phyloP scores from a whole-genome alignment of 2,113 vertebrate species.

The Tenrec ecaudatus region DNA sequence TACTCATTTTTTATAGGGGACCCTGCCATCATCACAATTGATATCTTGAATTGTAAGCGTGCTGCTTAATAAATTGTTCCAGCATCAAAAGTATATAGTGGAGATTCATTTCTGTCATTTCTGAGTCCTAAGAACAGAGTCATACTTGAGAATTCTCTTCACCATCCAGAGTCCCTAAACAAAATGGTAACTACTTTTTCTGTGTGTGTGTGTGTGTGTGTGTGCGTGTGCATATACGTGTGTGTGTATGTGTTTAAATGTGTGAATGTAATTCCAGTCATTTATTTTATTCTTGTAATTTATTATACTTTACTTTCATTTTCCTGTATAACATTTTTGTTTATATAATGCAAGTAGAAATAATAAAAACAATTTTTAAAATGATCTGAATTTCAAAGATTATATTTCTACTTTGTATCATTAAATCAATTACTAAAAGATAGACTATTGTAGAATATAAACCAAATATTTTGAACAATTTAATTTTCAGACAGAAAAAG shows the following conservation, averaged over 20 bases:
- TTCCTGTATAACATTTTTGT: neutral
- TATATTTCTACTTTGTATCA: neutral
- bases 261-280: too few relatives aligned
- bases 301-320: neutral
- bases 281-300: neutral
- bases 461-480: neutral
- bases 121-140: too few relatives aligned
- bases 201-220: too few relatives aligned
- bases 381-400: constrained; percentile 6
- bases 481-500: constrained; percentile 5
- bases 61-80: neutral
- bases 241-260: too few relatives aligned
- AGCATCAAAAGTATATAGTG: neutral
- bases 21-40: neutral
- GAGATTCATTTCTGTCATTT: too few relatives aligned
- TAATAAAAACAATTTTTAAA: neutral
- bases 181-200: too few relatives aligned
- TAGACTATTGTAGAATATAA: neutral
- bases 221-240: too few relatives aligned
- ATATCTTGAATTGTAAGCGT: neutral
- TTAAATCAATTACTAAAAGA: neutral
- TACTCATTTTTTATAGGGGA: neutral
- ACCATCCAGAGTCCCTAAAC: too few relatives aligned
- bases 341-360: neutral
- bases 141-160: too few relatives aligned